Percentiles rank a stretch among this genome's conserved stretches.
Evolutionary conservation across 2,888 invertebrate species (phyloP).

Genomic region (Gari tellinella): DNA sequence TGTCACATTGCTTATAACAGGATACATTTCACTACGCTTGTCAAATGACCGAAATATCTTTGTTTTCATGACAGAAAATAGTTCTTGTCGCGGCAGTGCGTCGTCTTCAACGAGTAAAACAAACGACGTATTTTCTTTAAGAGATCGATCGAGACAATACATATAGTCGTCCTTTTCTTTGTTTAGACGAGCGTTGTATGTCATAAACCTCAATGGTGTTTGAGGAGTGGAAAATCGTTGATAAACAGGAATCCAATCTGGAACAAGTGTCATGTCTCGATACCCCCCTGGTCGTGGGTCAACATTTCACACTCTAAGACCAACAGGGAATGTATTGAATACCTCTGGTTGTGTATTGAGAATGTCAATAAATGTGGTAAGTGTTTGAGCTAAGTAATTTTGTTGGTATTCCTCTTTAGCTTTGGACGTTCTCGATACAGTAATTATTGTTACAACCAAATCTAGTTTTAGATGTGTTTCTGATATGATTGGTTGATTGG

Average conservation of each 20-base stretch:
- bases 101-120: constrained; percentile 81
- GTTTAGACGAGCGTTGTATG: constrained; percentile 68
- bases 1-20: constrained; percentile 35
- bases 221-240: constrained; percentile 62
- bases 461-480: too few relatives aligned
- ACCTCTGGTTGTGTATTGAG: constrained; percentile 31
- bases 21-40: background rate
- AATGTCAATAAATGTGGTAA: constrained; percentile 61
- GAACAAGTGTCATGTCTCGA: constrained; percentile 65
- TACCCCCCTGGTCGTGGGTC: constrained; percentile 70
- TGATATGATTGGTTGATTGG: too few relatives aligned
- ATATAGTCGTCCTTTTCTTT: constrained; percentile 82
- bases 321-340: constrained; percentile 25
- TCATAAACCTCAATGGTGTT: too few relatives aligned
- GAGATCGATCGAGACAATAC: constrained; percentile 75
- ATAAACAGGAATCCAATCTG: constrained; percentile 60
- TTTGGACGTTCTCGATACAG: too few relatives aligned
- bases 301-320: constrained; percentile 76
- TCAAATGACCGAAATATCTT: constrained; percentile 10
- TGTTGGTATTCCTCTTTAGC: constrained; percentile 69
- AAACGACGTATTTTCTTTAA: constrained; percentile 65
- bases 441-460: too few relatives aligned
- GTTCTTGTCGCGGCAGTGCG: constrained; percentile 73
- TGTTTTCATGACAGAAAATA: constrained; percentile 68
- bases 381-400: constrained; percentile 74